Conservation (phyloP, 2,113 vertebrate species). For the Oxyruncus cristatus region DNA sequence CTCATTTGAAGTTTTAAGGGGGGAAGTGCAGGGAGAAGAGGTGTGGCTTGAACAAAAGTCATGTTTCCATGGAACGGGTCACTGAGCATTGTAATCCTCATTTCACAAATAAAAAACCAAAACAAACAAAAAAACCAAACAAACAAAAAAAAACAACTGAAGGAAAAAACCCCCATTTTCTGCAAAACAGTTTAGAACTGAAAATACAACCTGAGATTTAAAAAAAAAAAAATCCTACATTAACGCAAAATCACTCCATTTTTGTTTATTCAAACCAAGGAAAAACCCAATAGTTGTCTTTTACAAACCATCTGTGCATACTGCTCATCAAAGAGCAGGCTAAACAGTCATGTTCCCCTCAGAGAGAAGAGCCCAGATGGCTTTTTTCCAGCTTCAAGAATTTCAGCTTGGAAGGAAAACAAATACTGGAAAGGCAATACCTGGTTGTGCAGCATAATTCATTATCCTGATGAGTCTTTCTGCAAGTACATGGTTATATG, state of each 20-base stretch:
- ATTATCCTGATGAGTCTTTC: constrained; percentile 94
- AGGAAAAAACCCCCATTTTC: fast-evolving
- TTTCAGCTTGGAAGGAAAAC: background rate
- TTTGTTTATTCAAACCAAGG: background rate
- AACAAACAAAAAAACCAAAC: too few relatives aligned
- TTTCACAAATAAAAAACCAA: background rate
- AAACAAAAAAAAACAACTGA: background rate
- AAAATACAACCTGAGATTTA: background rate
- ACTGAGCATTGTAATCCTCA: background rate
- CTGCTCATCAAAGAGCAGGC: background rate
- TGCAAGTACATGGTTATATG: constrained; percentile 89
- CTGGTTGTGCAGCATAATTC: constrained; percentile 90
- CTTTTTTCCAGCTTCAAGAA: background rate
- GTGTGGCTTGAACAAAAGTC: background rate
- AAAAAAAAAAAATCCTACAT: background rate
- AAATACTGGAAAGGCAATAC: constrained; percentile 59
- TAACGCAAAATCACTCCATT: background rate
- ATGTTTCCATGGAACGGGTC: background rate
- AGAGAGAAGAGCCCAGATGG: background rate
- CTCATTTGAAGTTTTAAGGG: background rate
- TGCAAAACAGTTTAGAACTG: background rate
- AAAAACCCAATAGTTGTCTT: background rate
- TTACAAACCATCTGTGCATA: background rate
- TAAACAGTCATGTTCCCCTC: background rate
- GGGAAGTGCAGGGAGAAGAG: background rate